These are phyloP conservation scores for Melanchra persicariae DNA, from an alignment of 2,888 invertebrate species.

Conservation along the genomic window DNA sequence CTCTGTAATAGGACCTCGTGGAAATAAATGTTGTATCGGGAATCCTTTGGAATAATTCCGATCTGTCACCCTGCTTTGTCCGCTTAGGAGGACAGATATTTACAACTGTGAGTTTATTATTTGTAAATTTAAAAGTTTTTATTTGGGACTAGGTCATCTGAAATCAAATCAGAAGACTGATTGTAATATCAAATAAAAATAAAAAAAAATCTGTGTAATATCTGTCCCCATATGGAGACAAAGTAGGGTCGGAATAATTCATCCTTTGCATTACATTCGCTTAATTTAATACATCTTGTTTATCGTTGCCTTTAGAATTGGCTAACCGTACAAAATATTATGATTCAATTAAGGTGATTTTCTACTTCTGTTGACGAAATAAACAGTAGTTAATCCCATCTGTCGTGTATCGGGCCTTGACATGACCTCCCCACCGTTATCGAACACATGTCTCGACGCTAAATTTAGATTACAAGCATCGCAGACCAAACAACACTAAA, in stretches of 20 bases:
- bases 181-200: too few relatives aligned
- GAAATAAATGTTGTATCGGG: conserved; percentile 16
- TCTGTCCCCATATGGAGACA: too few relatives aligned
- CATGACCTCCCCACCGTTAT: conserved; percentile 66
- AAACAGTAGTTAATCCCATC: conserved; percentile 60
- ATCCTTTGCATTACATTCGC: neutral
- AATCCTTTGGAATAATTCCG: too few relatives aligned
- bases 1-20: conserved; percentile 30
- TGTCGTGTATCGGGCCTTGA: conserved; percentile 65
- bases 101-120: too few relatives aligned
- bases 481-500: conserved; percentile 66
- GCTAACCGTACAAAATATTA: neutral
- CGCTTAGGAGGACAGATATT: too few relatives aligned
- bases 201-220: too few relatives aligned
- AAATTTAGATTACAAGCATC: conserved; percentile 69
- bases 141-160: too few relatives aligned
- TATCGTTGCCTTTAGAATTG: conserved; percentile 7
- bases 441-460: conserved; percentile 67
- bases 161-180: too few relatives aligned
- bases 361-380: conserved; percentile 34
- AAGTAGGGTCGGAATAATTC: too few relatives aligned
- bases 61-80: too few relatives aligned
- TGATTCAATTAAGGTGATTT: neutral
- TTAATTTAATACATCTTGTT: neutral
- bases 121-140: too few relatives aligned